Conservation (phyloP, 64 coral and sea anemone species). For the Montipora cactus region DNA sequence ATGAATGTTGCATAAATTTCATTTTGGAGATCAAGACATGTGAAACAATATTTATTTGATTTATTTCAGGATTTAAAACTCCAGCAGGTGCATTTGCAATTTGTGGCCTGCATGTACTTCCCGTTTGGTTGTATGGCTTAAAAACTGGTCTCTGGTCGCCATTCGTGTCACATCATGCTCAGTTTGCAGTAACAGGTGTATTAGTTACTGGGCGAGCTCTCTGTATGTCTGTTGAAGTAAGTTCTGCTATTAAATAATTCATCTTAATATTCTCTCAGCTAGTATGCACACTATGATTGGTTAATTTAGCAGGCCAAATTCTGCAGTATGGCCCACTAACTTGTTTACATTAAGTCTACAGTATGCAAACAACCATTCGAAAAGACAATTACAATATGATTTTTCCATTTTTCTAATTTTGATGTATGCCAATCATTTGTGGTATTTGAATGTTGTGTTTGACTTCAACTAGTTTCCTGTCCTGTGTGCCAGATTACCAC, state of each 20-base stretch:
- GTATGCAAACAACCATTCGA: too few species aligned
- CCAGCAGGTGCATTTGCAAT: constrained; percentile 78
- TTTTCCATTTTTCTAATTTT: too few species aligned
- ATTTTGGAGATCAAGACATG: background rate
- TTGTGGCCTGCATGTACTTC: constrained; percentile 83
- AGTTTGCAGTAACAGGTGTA: constrained; percentile 55
- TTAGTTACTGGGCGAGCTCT: constrained; percentile 71
- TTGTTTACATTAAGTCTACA: too few species aligned
- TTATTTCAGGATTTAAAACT: constrained; percentile 80
- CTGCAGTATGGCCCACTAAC: too few species aligned
- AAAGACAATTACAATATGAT: too few species aligned
- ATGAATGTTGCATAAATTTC: too few species aligned
- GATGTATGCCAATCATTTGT: too few species aligned
- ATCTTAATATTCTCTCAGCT: background rate
- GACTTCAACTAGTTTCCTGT: too few species aligned
- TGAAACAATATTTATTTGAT: background rate
- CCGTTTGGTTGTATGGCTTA: constrained; percentile 73
- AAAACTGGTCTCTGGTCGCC: constrained; percentile 27
- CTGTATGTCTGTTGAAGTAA: constrained; percentile 87
- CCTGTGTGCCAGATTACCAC: too few species aligned
- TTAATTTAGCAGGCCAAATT: too few species aligned
- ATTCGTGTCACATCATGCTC: constrained; percentile 56
- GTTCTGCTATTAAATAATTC: background rate
- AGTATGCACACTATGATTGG: too few species aligned
- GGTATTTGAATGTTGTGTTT: too few species aligned